These are phyloP conservation scores for Craniophora ligustri DNA, from an alignment of 2,888 invertebrate genomes.

Conservation along the genomic window DNA sequence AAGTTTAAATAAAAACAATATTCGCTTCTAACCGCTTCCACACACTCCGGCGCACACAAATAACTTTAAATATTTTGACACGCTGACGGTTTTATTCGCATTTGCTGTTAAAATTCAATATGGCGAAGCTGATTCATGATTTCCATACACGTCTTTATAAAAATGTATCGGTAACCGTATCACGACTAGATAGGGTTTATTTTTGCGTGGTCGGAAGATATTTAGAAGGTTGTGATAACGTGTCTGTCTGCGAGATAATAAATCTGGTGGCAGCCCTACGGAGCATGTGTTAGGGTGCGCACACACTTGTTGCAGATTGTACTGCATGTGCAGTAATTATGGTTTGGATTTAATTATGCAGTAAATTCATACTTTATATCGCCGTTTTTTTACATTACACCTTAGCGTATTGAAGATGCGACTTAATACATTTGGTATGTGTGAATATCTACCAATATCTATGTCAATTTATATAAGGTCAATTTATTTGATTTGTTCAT, in stretches of 20 bases:
- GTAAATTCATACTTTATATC: neutral
- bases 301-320: constrained; percentile 27
- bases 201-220: constrained; percentile 8
- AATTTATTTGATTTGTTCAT: too few relatives aligned
- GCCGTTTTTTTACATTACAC: neutral
- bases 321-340: constrained; percentile 28
- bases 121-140: constrained; percentile 59
- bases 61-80: constrained; percentile 71
- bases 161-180: constrained; percentile 1
- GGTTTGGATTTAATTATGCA: constrained; percentile 31
- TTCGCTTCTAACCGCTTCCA: constrained; percentile 44
- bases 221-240: constrained; percentile 36
- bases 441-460: too few relatives aligned
- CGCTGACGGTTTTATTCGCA: constrained; percentile 65
- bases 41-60: constrained; percentile 41
- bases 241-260: constrained; percentile 49
- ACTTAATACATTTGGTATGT: too few relatives aligned
- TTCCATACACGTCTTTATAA: neutral
- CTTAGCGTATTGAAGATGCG: too few relatives aligned
- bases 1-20: constrained; percentile 33
- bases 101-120: constrained; percentile 65
- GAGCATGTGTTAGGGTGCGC: constrained; percentile 27
- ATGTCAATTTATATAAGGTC: too few relatives aligned
- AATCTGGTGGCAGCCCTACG: constrained; percentile 50
- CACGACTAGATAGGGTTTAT: constrained; percentile 1